phyloP scores from a whole-genome alignment of 2,113 vertebrate genomes.

The Hemicordylus capensis region DNA sequence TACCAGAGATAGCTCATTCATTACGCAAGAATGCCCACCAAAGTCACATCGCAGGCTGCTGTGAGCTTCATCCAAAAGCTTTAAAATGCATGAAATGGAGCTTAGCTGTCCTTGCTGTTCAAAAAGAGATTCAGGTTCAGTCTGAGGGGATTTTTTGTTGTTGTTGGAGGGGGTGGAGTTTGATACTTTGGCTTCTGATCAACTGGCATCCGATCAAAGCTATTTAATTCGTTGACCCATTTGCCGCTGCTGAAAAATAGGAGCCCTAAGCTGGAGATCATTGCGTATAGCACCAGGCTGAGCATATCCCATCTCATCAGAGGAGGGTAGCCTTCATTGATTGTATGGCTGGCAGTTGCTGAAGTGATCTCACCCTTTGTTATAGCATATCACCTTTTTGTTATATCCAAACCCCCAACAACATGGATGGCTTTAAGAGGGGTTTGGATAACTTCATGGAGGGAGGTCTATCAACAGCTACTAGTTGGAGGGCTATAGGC shows the following conservation, averaged over 20 bases:
- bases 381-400: too few species aligned
- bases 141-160: too few species aligned
- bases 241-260: not conserved
- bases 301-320: not conserved
- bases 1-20: not conserved
- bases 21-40: not conserved
- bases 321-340: not conserved
- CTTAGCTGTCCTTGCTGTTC: not conserved
- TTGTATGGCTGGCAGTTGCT: too few species aligned
- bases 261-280: too few species aligned
- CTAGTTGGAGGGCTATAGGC: too few species aligned
- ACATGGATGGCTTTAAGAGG: too few species aligned
- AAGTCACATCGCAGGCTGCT: not conserved
- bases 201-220: not conserved
- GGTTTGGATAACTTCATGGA: too few species aligned
- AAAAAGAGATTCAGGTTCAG: not conserved
- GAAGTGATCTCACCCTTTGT: too few species aligned
- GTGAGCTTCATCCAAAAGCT: not conserved
- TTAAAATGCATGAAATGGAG: not conserved
- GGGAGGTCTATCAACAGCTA: too few species aligned
- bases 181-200: not conserved
- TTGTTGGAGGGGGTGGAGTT: too few species aligned
- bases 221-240: not conserved
- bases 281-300: not conserved
- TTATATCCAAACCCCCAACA: too few species aligned